Conservation (phyloP, 2,797 vertebrate species). For the Semaprochilodus insignis region DNA sequence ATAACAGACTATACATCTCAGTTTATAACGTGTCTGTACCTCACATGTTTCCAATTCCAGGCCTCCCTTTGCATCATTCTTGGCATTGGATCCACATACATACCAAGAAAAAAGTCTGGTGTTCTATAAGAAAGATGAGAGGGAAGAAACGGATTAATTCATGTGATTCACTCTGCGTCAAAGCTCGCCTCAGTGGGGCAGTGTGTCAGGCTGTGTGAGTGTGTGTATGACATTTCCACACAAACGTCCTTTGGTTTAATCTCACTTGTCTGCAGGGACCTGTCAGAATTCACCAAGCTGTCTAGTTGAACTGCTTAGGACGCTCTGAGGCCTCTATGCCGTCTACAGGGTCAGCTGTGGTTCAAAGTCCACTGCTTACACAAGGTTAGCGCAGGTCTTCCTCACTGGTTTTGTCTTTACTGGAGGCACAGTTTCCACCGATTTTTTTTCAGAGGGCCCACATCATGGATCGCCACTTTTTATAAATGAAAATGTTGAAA, state of each 20-base stretch:
- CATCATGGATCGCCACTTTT: not conserved
- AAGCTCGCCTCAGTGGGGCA: not conserved
- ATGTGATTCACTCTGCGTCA: constrained; percentile 5
- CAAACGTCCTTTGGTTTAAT: constrained; percentile 36
- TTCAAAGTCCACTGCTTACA: not conserved
- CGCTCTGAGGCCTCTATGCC: not conserved
- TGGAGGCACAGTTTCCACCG: too few species aligned
- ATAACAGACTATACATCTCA: not conserved
- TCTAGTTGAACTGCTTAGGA: constrained; percentile 29
- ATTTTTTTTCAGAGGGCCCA: not conserved
- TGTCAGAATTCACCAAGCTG: constrained; percentile 47
- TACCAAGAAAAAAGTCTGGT: not conserved
- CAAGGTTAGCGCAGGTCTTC: not conserved
- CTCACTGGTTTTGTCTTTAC: not conserved
- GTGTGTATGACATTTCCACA: constrained; percentile 43
- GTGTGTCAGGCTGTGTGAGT: not conserved
- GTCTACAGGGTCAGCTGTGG: not conserved
- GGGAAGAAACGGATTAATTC: constrained; percentile 16
- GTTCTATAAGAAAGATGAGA: not conserved
- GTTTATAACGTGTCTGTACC: constrained; percentile 21
- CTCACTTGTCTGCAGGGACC: constrained; percentile 30
- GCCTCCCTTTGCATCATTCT: not conserved
- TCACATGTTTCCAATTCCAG: constrained; percentile 17
- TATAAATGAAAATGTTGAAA: not conserved
- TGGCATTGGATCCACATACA: not conserved